A percentile compares a stretch with the other conserved stretches of the same genome.
These are phyloP conservation scores for Erebia palarica DNA, from an alignment of 2,888 invertebrate genomes.

Conservation along the genomic window DNA sequence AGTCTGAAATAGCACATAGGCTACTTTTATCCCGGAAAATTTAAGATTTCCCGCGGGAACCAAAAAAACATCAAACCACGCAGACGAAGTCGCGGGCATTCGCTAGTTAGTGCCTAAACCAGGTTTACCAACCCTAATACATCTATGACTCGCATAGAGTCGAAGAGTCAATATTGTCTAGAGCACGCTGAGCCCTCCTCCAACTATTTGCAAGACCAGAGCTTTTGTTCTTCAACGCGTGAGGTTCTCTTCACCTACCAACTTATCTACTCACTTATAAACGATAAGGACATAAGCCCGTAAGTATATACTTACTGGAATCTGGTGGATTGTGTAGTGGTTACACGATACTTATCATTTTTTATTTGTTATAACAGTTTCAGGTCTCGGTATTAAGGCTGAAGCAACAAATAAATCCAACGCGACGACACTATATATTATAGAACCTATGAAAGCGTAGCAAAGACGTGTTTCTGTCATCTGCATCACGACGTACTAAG, in stretches of 20 bases:
- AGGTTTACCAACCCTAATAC: constrained; percentile 8
- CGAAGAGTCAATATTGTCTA: constrained; percentile 24
- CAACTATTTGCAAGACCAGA: constrained; percentile 21
- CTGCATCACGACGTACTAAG: too few relatives aligned
- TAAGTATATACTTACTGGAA: constrained; percentile 5
- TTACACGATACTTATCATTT: constrained; percentile 4
- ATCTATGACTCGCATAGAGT: neutral
- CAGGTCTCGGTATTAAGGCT: too few relatives aligned
- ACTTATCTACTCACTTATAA: constrained; percentile 9
- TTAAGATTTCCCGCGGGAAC: too few relatives aligned
- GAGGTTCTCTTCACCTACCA: constrained; percentile 12
- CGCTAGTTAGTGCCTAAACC: too few relatives aligned
- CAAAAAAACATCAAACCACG: too few relatives aligned
- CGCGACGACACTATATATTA: too few relatives aligned
- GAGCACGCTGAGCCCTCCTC: constrained; percentile 4
- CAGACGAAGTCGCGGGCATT: too few relatives aligned
- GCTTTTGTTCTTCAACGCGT: constrained; percentile 17
- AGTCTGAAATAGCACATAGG: too few relatives aligned
- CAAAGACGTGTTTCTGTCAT: too few relatives aligned
- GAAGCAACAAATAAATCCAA: too few relatives aligned
- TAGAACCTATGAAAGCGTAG: too few relatives aligned
- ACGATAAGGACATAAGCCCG: constrained; percentile 8
- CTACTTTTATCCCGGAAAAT: too few relatives aligned
- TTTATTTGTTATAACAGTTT: neutral
- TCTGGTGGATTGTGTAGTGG: constrained; percentile 3